A percentile compares a stretch with the other conserved stretches of the same genome.
These are phyloP conservation scores for Luehdorfia chinensis DNA, from an alignment of 1,140 invertebrate species.

Conservation along the genomic window DNA sequence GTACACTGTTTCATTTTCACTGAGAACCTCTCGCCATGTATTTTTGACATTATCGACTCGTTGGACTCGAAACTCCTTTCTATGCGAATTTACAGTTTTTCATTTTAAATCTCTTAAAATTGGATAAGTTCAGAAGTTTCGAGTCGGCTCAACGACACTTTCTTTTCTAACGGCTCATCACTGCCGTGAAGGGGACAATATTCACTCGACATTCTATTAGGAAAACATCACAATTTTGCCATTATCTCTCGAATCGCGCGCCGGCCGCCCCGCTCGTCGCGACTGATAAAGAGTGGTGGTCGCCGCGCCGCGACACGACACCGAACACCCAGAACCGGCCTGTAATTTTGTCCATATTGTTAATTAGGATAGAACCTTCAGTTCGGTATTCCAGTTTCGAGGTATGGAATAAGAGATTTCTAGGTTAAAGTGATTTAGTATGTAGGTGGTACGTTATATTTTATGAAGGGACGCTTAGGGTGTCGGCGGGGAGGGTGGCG, in stretches of 20 bases:
- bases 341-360: constrained; percentile 70
- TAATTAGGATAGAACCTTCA: constrained; percentile 63
- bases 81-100: too few relatives aligned
- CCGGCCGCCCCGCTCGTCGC: constrained; percentile 45
- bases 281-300: constrained; percentile 68
- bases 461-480: constrained; percentile 56
- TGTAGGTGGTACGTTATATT: constrained; percentile 64
- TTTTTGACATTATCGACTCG: not conserved
- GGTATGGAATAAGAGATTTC: constrained; percentile 68
- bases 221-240: constrained; percentile 75
- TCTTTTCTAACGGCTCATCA: constrained; percentile 18
- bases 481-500: constrained; percentile 26
- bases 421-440: constrained; percentile 70
- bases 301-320: constrained; percentile 49
- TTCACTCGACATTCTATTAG: constrained; percentile 38
- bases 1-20: constrained; percentile 25
- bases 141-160: constrained; percentile 26
- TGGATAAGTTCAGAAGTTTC: constrained; percentile 21
- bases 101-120: constrained; percentile 7
- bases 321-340: constrained; percentile 54
- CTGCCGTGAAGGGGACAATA: constrained; percentile 18
- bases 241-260: constrained; percentile 60
- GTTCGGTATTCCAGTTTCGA: constrained; percentile 64
- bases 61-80: constrained; percentile 11
- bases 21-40: constrained; percentile 8